These are phyloP conservation scores for Crypturellus tataupa DNA, from an alignment of 2,797 vertebrate species.

Conservation along the genomic window DNA sequence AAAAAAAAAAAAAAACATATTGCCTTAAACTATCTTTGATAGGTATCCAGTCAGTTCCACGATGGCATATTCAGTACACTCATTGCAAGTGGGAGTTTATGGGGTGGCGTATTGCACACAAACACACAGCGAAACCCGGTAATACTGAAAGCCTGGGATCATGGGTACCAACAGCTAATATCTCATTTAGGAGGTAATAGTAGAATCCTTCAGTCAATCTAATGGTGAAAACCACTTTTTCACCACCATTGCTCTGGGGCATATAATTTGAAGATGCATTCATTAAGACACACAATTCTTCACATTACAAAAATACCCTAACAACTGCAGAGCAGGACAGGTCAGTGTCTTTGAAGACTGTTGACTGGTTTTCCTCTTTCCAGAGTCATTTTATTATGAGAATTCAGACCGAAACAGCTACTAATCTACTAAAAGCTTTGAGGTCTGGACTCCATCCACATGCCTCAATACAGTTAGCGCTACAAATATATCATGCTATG, in stretches of 20 bases:
- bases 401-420: not conserved
- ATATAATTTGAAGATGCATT: constrained; percentile 19
- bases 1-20: not conserved
- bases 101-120: not conserved
- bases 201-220: not conserved
- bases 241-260: not conserved
- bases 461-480: not conserved
- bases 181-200: not conserved
- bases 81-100: not conserved
- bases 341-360: not conserved
- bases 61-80: not conserved
- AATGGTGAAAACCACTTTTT: constrained; percentile 7
- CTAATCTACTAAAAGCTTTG: not conserved
- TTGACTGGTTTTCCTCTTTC: not conserved
- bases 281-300: constrained; percentile 19
- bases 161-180: accelerated
- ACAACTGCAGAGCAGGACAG: constrained; percentile 9
- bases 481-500: not conserved
- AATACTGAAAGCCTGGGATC: not conserved
- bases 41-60: not conserved
- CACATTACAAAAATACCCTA: not conserved
- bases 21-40: not conserved
- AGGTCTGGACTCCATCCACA: not conserved
- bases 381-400: not conserved
- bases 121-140: not conserved